Evolutionary conservation across 1,140 invertebrate species (phyloP), one percentile per base, ranked within the genome.

Genomic region (Acromyrmex echinatior): DNA sequence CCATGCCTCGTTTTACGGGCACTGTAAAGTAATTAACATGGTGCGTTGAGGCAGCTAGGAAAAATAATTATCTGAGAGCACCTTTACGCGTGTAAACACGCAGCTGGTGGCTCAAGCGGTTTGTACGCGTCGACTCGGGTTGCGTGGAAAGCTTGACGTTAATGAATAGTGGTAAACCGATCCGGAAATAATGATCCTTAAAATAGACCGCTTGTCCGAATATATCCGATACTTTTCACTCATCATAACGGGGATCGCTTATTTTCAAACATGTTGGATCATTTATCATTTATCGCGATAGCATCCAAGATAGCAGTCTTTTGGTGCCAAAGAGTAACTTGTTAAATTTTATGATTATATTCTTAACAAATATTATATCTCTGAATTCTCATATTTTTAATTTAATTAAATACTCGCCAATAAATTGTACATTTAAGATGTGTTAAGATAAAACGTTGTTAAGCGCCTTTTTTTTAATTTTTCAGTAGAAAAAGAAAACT

Each of bases 121-220:
- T 80, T 86, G 78, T 86, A 79, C 66, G 62, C 63, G 56, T 62
- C 56, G 89, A 66, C 89, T 88, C 81, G 84, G 77, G 76, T 91
- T 91, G 86, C 88, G 86, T 66, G 89, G 74, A 90, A 90, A 90
- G 87, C 68, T 80, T 77, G 90, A 91, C 90, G 89, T 88, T 91
- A 91, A 91, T 86, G 89, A 91, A 91, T 91, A 91, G 89, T 91
- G 79, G 87, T 91, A 91, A 91, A 91, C 87, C 89, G 89, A 91
- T 91, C 90, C 74, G 88, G 87, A 91, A 91, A 91, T 91, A 91
- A 91, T 91, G 89, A 91, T 87, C 66, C 89, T 88, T 68, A 86
- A 91, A 91, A 91, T 91, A 91, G 89, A 86, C 18, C 51, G 65
- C 56, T 39, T 89, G 58, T 82, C 76, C 80, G 53, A 63, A 58